phyloP scores from a whole-genome alignment of 2,797 vertebrate species.

The Nannoperca australis region DNA sequence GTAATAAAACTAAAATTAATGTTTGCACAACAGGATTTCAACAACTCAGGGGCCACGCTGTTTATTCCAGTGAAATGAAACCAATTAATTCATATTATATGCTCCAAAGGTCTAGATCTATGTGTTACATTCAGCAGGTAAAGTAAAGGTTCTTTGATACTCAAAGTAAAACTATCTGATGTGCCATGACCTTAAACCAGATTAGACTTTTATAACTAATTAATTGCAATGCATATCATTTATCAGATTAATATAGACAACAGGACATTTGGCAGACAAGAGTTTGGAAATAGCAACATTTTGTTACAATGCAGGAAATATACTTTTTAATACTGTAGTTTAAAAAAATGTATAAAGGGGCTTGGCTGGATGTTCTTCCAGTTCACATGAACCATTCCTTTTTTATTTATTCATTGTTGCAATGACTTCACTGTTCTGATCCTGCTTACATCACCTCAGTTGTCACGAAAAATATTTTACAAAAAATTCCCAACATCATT shows the following conservation, averaged over 20 bases:
- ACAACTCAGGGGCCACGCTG: not conserved
- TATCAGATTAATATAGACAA: no score
- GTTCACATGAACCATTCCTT: not conserved
- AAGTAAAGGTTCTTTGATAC: not conserved
- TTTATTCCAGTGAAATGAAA: not conserved
- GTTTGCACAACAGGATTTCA: not conserved
- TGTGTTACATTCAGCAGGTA: not conserved
- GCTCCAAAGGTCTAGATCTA: not conserved
- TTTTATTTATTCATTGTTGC: not conserved
- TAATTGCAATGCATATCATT: not conserved
- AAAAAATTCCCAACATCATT: not conserved
- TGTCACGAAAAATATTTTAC: not conserved
- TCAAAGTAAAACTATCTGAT: not conserved
- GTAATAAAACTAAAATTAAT: not conserved
- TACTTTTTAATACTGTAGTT: not conserved
- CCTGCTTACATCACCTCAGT: constrained; percentile 1
- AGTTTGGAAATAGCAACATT: not conserved
- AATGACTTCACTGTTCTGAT: not conserved
- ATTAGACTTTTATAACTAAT: not conserved
- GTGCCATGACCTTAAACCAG: not conserved
- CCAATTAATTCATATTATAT: not conserved
- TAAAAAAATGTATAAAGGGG: not conserved
- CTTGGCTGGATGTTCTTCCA: not conserved
- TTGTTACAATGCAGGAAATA: constrained; percentile 2
- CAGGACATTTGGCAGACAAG: no score